Conservation (phyloP, 1,140 invertebrate genomes). For the Melitaea cinxia region DNA sequence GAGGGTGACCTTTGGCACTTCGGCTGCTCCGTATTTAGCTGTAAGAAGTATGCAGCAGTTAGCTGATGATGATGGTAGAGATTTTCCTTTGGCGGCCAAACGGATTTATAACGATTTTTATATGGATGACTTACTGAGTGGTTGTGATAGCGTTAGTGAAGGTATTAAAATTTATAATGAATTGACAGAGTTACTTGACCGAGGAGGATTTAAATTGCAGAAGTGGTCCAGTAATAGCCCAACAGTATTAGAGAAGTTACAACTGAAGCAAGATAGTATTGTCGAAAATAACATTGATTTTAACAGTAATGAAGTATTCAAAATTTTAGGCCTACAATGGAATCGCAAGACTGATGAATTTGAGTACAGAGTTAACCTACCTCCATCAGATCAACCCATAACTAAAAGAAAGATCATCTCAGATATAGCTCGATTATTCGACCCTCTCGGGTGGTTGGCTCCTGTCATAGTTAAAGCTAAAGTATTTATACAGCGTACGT, state of each 20-base stretch:
- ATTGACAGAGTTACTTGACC: conserved; percentile 27
- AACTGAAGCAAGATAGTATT: conserved; percentile 5
- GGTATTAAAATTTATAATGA: conserved; percentile 27
- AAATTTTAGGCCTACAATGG: conserved; percentile 34
- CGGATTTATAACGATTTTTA: conserved; percentile 34
- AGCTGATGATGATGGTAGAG: conserved; percentile 28
- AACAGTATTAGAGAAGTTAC: conserved; percentile 13
- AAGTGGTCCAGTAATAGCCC: conserved; percentile 36
- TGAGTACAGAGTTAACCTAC: conserved; percentile 19
- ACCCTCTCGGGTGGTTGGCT: conserved; percentile 34
- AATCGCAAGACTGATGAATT: conserved; percentile 19
- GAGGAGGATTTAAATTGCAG: conserved; percentile 38
- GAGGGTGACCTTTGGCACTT: conserved; percentile 35
- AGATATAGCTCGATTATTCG: conserved; percentile 30
- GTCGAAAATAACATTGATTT: conserved; percentile 2
- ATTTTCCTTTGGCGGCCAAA: conserved; percentile 26
- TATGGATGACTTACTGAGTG: conserved; percentile 37
- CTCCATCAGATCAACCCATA: conserved; percentile 16
- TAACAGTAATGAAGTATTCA: conserved; percentile 25
- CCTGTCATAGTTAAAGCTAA: conserved; percentile 33
- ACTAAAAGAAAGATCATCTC: conserved; percentile 38
- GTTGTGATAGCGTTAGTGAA: conserved; percentile 32
- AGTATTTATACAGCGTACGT: conserved; percentile 29
- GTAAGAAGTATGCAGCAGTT: conserved; percentile 34
- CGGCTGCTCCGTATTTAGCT: conserved; percentile 34